These are phyloP conservation scores for Drosophila nannoptera DNA, from an alignment of 1,140 invertebrate genomes.

Conservation along the genomic window DNA sequence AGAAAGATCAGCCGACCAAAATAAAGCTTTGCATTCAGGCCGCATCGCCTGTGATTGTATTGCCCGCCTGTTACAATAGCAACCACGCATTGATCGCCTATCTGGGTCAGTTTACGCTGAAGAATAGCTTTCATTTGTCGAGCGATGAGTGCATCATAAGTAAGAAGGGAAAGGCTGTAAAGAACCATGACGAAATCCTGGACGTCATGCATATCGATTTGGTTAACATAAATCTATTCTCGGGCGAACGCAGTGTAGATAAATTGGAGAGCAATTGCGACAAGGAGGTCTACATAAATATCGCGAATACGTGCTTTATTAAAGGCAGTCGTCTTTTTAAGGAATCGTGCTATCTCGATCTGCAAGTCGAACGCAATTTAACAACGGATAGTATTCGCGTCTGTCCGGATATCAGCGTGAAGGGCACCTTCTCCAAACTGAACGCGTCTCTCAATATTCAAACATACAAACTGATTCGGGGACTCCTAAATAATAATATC, in stretches of 20 bases:
- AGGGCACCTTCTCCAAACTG: conserved; percentile 91
- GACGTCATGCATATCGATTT: conserved; percentile 89
- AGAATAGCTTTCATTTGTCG: conserved; percentile 86
- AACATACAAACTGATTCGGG: conserved; percentile 93
- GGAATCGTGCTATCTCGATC: conserved; percentile 88
- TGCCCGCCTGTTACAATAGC: conserved; percentile 91
- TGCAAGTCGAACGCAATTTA: conserved; percentile 92
- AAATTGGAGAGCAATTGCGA: conserved; percentile 40
- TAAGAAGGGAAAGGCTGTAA: conserved; percentile 68
- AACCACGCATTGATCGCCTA: conserved; percentile 89
- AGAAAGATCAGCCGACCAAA: conserved; percentile 55
- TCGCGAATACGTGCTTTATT: conserved; percentile 66
- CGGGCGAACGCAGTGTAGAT: conserved; percentile 80
- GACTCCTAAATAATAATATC: conserved; percentile 93
- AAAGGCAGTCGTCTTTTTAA: conserved; percentile 85
- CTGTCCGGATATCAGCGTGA: conserved; percentile 92
- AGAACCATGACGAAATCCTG: conserved; percentile 80
- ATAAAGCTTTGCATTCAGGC: conserved; percentile 72
- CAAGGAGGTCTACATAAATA: conserved; percentile 50
- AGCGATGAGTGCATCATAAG: conserved; percentile 82
- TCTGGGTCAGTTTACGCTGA: conserved; percentile 88
- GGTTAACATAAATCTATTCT: conserved; percentile 90
- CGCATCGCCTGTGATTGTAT: conserved; percentile 90
- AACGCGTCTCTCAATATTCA: conserved; percentile 89
- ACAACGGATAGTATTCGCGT: conserved; percentile 80